phyloP scores from a whole-genome alignment of 1,140 invertebrate genomes.

The Brachionus asplanchnoidis region DNA sequence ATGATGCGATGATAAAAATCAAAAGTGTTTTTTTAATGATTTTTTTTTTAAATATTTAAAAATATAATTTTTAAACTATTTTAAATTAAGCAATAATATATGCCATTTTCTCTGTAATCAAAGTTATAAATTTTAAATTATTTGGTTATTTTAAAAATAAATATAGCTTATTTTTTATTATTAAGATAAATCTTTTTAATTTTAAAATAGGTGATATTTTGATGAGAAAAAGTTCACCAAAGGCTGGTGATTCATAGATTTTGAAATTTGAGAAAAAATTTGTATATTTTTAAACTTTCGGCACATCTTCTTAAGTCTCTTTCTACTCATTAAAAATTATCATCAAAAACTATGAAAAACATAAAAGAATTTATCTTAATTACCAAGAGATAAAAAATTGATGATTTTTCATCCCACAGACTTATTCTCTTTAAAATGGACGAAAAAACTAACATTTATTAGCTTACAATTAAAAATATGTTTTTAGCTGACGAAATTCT shows the following conservation, averaged over 20 bases:
- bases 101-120: too few relatives aligned
- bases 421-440: not conserved
- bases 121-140: too few relatives aligned
- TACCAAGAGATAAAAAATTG: not conserved
- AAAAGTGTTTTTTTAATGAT: too few relatives aligned
- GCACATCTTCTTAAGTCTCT: not conserved
- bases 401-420: not conserved
- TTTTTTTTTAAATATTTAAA: too few relatives aligned
- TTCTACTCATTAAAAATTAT: not conserved
- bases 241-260: not conserved
- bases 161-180: too few relatives aligned
- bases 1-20: too few relatives aligned
- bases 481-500: slow-evolving; percentile 30
- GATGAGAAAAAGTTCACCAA: not conserved
- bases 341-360: not conserved
- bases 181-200: too few relatives aligned
- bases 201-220: not conserved
- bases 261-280: not conserved
- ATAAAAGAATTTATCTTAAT: not conserved
- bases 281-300: not conserved
- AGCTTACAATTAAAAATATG: slow-evolving; percentile 15
- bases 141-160: too few relatives aligned
- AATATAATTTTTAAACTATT: too few relatives aligned
- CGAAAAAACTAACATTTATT: not conserved
- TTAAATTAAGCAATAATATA: too few relatives aligned